These are phyloP conservation scores for Tenebrosternarchus preto DNA, from an alignment of 2,113 vertebrate species.

Conservation along the genomic window DNA sequence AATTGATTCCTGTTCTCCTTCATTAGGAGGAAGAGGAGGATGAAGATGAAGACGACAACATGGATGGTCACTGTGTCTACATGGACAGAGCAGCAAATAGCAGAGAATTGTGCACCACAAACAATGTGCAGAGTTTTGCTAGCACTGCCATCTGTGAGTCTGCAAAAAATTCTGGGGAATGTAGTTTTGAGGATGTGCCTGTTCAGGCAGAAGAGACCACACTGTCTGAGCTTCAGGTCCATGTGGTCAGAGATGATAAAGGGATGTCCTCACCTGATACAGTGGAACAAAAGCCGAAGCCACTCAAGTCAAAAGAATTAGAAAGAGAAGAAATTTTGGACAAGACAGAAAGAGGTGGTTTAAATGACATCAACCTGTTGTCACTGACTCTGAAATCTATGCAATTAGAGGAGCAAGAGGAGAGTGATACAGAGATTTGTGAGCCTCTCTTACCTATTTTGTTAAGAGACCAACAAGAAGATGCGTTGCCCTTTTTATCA, in stretches of 20 bases:
- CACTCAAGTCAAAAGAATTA: not conserved
- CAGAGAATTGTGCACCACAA: not conserved
- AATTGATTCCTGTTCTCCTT: not conserved
- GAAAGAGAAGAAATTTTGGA: not conserved
- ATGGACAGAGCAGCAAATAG: not conserved
- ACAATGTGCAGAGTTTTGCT: not conserved
- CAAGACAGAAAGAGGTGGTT: not conserved
- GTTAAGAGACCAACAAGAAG: not conserved
- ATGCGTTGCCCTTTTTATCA: not conserved
- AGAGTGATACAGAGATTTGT: not conserved
- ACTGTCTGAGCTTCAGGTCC: not conserved
- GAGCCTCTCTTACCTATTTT: conserved; percentile 4
- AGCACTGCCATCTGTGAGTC: not conserved
- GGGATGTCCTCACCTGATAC: not conserved
- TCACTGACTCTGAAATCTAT: conserved; percentile 33
- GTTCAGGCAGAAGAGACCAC: not conserved
- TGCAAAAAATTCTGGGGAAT: not conserved
- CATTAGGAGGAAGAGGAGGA: not conserved
- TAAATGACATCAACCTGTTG: conserved; percentile 16
- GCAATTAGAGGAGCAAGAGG: not conserved
- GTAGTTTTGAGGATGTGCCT: not conserved
- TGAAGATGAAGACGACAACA: not conserved
- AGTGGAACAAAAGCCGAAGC: not conserved
- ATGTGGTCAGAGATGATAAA: not conserved
- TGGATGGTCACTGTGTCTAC: not conserved